These are phyloP conservation scores for Matsumurasca onukii DNA, from an alignment of 1,140 invertebrate species.

Conservation along the genomic window DNA sequence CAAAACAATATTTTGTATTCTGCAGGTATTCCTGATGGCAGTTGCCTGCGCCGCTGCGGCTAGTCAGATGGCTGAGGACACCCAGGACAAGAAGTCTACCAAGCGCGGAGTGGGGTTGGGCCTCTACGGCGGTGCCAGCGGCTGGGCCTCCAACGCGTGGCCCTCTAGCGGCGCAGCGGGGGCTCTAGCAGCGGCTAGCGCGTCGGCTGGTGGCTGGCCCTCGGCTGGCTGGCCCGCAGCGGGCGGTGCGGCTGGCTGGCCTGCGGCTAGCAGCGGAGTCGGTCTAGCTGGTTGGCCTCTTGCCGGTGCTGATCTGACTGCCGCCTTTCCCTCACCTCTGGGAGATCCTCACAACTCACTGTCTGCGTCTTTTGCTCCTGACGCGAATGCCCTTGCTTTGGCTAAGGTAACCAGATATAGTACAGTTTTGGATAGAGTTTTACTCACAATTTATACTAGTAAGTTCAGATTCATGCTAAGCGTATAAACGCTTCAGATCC, in stretches of 20 bases:
- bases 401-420: too few relatives aligned
- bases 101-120: conserved; percentile 31
- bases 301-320: conserved; percentile 16
- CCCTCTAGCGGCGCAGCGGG: neutral
- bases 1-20: too few relatives aligned
- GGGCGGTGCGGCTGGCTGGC: conserved; percentile 14
- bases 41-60: too few relatives aligned
- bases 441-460: too few relatives aligned
- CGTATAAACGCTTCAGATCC: too few relatives aligned
- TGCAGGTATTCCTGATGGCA: too few relatives aligned
- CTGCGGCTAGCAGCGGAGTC: conserved; percentile 23
- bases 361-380: neutral
- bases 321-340: neutral
- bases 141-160: conserved; percentile 7
- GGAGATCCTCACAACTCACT: conserved; percentile 24
- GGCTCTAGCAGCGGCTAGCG: conserved; percentile 1
- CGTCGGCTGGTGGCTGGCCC: neutral
- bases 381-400: neutral
- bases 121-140: conserved; percentile 16
- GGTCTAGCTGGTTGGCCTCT: conserved; percentile 32
- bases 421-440: too few relatives aligned
- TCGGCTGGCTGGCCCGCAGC: neutral
- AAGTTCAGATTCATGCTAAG: too few relatives aligned
- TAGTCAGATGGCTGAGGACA: neutral
- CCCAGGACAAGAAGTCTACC: conserved; percentile 18